Conservation (phyloP, 2,888 invertebrate genomes). For the Rugalucina vietnamica region DNA sequence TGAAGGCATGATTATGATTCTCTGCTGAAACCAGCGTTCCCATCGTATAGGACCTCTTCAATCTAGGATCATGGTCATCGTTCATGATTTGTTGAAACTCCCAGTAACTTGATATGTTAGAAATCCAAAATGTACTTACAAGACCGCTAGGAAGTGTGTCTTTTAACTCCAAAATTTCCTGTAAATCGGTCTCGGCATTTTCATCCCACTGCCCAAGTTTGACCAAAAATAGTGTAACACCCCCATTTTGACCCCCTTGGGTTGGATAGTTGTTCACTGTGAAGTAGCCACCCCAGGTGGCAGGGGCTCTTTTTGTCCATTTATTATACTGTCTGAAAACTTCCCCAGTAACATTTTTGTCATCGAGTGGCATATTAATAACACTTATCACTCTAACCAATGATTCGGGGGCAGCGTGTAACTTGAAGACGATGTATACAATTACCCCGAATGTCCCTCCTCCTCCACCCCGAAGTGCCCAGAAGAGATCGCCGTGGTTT, state of each 20-base stretch:
- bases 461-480: constrained; percentile 68
- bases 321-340: no score
- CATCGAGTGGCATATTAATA: no score
- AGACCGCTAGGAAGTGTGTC: neutral
- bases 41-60: constrained; percentile 21
- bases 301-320: constrained; percentile 32
- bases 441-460: constrained; percentile 63
- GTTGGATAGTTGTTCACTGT: constrained; percentile 24
- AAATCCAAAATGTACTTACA: neutral
- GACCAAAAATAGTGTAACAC: constrained; percentile 34
- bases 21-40: constrained; percentile 34
- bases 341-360: no score
- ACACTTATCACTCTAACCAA: constrained; percentile 41
- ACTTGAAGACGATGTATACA: constrained; percentile 50
- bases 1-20: neutral
- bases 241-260: constrained; percentile 16
- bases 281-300: constrained; percentile 60
- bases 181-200: constrained; percentile 21
- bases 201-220: constrained; percentile 58
- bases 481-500: constrained; percentile 58
- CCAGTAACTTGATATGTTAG: constrained; percentile 45
- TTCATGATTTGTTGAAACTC: constrained; percentile 33
- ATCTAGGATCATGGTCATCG: constrained; percentile 20
- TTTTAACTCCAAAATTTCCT: neutral
- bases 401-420: constrained; percentile 39